Evolutionary conservation across 2,888 invertebrate species (phyloP), one percentile per base, ranked within the genome.

Genomic region (Erebia epiphron): DNA sequence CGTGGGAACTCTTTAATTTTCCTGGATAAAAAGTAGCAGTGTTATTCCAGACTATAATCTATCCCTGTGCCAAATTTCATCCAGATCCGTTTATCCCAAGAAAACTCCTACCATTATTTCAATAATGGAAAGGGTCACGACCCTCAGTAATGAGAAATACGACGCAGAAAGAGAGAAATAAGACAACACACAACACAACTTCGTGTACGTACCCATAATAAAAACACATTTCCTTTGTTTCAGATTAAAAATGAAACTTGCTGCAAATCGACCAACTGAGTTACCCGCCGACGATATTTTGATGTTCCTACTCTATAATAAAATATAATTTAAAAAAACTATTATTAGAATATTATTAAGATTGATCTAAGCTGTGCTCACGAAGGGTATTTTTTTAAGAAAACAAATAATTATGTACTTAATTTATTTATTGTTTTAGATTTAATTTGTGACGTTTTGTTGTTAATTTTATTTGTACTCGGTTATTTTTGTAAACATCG

Each of bases 261-360:
- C 18, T 10, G n/a, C 16, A 49, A 41, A 70, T 43, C 63, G 67
- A 75, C 74, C 74, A 78, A 76, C 75, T 75, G 77, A 76, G 79
- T 82, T 82, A 82, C 87, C 89, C 88, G 86, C 88, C 88, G 87
- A 86, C 78, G 76, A 68, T 68, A 52, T 56, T 18, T 63, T 73
- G 79, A 85, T 86, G 87, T 88, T 88, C 87, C 88, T 87, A 85
- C 61, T 52, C 49, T 69, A 18, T 63, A 63, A 50, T 64, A 58
- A n/a, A n/a, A 46, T 13, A 18, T 52, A 67, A n/a, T 9, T 18
- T 67, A 60, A 49, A 26, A 26, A 57, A 57, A 4, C 49, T 50
- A 41, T 14, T 43, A 61, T 4, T 52, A 64, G n/a, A 49, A 16
- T 35, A 35, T 35, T 35, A 35, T 52, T 35, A 63, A 26, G 50